Evolutionary conservation across 2,113 vertebrate genomes (phyloP), one percentile per base, ranked within the genome.

Genomic region (Zingel zingel): DNA sequence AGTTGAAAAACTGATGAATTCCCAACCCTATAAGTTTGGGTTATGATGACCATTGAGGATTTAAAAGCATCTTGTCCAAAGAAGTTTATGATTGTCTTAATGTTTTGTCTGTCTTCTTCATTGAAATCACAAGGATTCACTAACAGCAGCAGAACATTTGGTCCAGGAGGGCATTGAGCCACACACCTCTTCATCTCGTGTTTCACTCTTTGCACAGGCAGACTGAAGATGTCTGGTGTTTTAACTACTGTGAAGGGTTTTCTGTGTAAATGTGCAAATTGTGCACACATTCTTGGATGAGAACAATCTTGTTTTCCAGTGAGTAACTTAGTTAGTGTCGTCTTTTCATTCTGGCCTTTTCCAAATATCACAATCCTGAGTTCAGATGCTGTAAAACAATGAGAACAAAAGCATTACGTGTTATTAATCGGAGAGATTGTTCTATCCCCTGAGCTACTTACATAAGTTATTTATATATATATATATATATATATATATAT

Each of bases 111-210:
- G 66, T 90, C 65, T 3, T 25, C 0, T 1, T 79, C 67, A 8
- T 25, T 83, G 15, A 90, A 92, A 2, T 84, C 53, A 3, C 47
- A 56, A 16, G 85, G 79, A 0, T 81, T 81, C 3, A 86, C 76
- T 16, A 90, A 18, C 10, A 90, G 70, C 70, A 91, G 66, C 10
- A 90, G 3, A 5, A 72, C 43, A 51, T 86, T 88, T n/a, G 88
- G 90, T n/a, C 84, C 82, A 4, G 39, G 39, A 43, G 2, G 39
- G 1, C 39, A 43, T 11, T 43, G 10, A 43, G 9, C 39, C 39
- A 43, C 39, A 43, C 39, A 43, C 39, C 0, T 43, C 39, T 43
- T 11, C 10, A 43, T 43, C 39, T 43, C 39, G 39, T 43, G 9
- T 43, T 11, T 43, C 39, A 43, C 39, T 43, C 2, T 43, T 10